Percentiles rank a stretch among this genome's conserved stretches.
Evolutionary conservation across 2,797 vertebrate species (phyloP).

Genomic region (Ctenopoma multispine): DNA sequence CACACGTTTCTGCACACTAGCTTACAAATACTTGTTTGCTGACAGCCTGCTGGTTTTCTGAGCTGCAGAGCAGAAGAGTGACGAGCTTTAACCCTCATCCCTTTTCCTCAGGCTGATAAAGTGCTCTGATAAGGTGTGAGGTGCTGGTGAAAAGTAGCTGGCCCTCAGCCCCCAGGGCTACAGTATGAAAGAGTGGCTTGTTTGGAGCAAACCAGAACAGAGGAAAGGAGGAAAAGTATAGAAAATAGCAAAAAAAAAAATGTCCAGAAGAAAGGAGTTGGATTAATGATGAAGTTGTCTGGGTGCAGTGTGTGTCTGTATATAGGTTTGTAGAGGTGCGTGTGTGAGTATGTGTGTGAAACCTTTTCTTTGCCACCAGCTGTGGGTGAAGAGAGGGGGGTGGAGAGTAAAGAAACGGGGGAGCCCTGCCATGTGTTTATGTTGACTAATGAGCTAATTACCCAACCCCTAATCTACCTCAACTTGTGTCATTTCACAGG

Average conservation of each 20-base stretch:
- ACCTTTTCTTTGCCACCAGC: conserved; percentile 74
- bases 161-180: conserved; percentile 84
- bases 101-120: conserved; percentile 92
- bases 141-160: conserved; percentile 85
- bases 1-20: conserved; percentile 78
- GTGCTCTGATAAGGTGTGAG: conserved; percentile 95
- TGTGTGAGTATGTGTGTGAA: conserved; percentile 39
- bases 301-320: conserved; percentile 44
- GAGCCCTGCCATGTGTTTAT: conserved; percentile 84
- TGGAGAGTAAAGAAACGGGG: conserved; percentile 62
- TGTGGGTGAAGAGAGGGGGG: conserved; percentile 67
- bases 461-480: conserved; percentile 83
- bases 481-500: conserved; percentile 89
- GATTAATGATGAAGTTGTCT: conserved; percentile 72
- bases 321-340: conserved; percentile 39
- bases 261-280: conserved; percentile 58
- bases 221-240: conserved; percentile 49
- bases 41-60: conserved; percentile 87
- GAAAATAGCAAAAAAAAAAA: conserved; percentile 38
- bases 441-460: conserved; percentile 89
- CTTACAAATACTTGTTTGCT: conserved; percentile 92
- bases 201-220: conserved; percentile 76
- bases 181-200: conserved; percentile 89
- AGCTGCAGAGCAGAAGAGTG: conserved; percentile 78
- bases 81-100: conserved; percentile 92